Conservation (phyloP, 2,113 vertebrate species). For the Cygnus buccinator region DNA sequence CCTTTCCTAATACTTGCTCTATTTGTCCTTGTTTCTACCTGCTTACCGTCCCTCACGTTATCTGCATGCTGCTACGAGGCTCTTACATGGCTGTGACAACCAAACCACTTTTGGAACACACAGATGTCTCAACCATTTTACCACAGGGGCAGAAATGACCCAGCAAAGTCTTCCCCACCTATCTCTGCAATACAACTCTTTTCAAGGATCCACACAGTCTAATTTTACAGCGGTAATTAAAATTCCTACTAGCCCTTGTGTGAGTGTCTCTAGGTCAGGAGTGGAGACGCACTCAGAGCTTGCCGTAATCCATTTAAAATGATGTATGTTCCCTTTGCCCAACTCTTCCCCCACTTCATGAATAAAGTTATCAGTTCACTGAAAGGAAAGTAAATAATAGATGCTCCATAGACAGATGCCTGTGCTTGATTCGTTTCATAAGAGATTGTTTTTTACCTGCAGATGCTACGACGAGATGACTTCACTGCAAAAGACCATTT, state of each 20-base stretch:
- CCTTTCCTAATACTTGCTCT: background rate
- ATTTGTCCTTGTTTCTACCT: background rate
- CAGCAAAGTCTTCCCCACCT: background rate
- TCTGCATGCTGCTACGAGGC: background rate
- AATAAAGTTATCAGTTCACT: background rate
- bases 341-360: background rate
- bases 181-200: background rate
- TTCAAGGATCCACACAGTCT: background rate
- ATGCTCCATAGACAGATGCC: background rate
- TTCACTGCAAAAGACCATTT: background rate
- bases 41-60: background rate
- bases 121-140: background rate
- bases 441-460: background rate
- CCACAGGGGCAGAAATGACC: background rate
- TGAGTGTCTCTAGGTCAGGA: background rate
- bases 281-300: background rate
- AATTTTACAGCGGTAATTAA: background rate
- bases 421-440: background rate
- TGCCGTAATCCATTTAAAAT: background rate
- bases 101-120: background rate
- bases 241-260: background rate
- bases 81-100: background rate
- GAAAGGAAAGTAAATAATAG: background rate
- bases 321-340: background rate
- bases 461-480: background rate